Evolutionary conservation across 2,888 invertebrate species (phyloP), one percentile per base, ranked within the genome.

Genomic region (Lucinisca nassula): DNA sequence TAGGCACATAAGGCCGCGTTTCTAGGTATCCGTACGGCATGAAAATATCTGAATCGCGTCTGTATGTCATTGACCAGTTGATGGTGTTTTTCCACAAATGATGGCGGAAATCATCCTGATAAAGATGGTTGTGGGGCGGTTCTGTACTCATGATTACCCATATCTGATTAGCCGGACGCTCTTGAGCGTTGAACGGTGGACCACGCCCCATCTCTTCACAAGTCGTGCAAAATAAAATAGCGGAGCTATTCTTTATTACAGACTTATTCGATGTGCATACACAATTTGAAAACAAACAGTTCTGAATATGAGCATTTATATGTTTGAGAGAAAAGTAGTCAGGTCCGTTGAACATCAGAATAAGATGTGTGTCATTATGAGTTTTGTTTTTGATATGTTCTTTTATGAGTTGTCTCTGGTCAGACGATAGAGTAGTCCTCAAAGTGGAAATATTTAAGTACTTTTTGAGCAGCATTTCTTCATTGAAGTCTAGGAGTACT

Each of bases 21-120:
- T 21, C 4, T 12, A 77, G 32, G 8, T 24, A 21, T 17, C 55
- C 77, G 32, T 77, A 77, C 17, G 77, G 58, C 10, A 27, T 10
- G 8, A 55, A 10, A n/a, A 77, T 77, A n/a, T 77, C 77, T 27
- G 77, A 77, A 49, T 77, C 77, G 0, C 30, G 35, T 51, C 77
- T 40, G 35, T 77, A 77, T 24, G 77, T 77, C 77, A 77, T 77
- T 0, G 77, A 55, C 77, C 77, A 77, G 55, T 77, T 77, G 21
- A 77, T 35, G 6, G 58, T 77, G 14, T 37, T 21, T 51, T 37
- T 32, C 77, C 77, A 77, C 30, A 45, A 17, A 37, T 40, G 55
- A n/a, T 55, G 51, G 3, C 58, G 40, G 32, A 55, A 77, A 24
- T 77, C 45, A 14, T 58, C 30, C 6, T 38, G 51, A 35, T 38